Evolutionary conservation across 2,888 invertebrate genomes (phyloP).

Genomic region (Hipparchia semele): DNA sequence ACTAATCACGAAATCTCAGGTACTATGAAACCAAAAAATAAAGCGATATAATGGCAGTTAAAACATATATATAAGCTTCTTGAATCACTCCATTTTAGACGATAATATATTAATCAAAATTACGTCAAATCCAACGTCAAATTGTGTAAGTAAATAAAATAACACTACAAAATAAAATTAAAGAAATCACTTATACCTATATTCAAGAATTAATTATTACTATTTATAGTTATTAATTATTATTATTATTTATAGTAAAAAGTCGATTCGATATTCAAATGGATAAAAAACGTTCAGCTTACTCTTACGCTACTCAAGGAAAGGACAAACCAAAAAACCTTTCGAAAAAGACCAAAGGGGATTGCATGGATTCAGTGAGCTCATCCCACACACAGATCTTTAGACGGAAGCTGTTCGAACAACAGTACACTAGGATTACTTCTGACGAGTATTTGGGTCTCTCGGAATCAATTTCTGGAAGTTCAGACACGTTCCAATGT

Average conservation of each 20-base stretch:
- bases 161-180: no score
- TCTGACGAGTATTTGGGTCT: conserved; percentile 53
- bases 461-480: conserved; percentile 59
- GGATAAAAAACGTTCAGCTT: conserved; percentile 44
- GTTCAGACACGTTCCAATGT: conserved; percentile 59
- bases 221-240: background rate
- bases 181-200: no score
- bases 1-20: no score
- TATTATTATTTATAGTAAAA: background rate
- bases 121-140: no score
- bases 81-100: no score
- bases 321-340: conserved; percentile 12
- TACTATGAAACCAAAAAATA: no score
- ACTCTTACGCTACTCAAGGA: conserved; percentile 31
- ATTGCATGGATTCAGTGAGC: conserved; percentile 47
- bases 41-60: no score
- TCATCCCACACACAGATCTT: conserved; percentile 63
- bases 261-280: conserved; percentile 30
- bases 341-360: conserved; percentile 45
- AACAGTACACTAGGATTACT: conserved; percentile 49
- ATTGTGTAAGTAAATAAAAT: no score
- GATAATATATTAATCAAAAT: no score
- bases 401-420: conserved; percentile 46
- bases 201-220: no score
- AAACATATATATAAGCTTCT: no score